Percentiles rank a stretch among this genome's conserved stretches.
Evolutionary conservation across 2,888 invertebrate genomes (phyloP).

Genomic region (Zeuzera pyrina): DNA sequence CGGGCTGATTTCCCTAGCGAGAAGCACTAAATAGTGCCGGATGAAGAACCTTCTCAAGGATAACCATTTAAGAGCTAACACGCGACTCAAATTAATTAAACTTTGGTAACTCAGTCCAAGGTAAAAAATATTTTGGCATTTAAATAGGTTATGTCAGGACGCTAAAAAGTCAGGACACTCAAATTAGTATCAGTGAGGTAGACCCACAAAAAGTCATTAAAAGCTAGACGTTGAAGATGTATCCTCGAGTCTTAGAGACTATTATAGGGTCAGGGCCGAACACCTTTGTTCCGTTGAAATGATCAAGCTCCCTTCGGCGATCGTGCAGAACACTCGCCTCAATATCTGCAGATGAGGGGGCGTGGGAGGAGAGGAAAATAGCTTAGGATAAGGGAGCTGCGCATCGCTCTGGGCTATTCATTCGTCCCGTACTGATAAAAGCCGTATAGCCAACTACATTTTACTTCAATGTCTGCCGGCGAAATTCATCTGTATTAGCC

Average conservation of each 20-base stretch:
- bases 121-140: no score
- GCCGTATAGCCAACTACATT: slow-evolving; percentile 22
- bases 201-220: slow-evolving; percentile 25
- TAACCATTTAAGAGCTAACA: neutral
- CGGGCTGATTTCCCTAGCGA: slow-evolving; percentile 58
- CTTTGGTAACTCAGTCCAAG: no score
- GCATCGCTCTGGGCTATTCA: slow-evolving; percentile 32
- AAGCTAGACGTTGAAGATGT: slow-evolving; percentile 14
- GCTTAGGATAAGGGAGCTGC: slow-evolving; percentile 23
- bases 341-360: slow-evolving; percentile 6
- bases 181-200: slow-evolving; percentile 6
- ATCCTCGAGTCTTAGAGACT: slow-evolving; percentile 7
- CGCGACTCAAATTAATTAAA: neutral
- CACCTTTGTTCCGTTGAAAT: slow-evolving; percentile 24
- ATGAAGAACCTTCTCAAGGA: slow-evolving; percentile 1
- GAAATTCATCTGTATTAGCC: slow-evolving; percentile 25
- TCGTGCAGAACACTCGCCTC: slow-evolving; percentile 21
- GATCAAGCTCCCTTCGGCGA: slow-evolving; percentile 25
- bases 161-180: no score
- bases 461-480: no score
- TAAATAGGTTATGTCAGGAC: no score
- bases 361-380: slow-evolving; percentile 14
- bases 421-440: slow-evolving; percentile 40
- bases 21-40: slow-evolving; percentile 19
- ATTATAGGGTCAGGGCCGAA: slow-evolving; percentile 28